Base-by-base conservation (phyloP, 2,888 invertebrate genomes). In the Cosmia pyralina region DNA sequence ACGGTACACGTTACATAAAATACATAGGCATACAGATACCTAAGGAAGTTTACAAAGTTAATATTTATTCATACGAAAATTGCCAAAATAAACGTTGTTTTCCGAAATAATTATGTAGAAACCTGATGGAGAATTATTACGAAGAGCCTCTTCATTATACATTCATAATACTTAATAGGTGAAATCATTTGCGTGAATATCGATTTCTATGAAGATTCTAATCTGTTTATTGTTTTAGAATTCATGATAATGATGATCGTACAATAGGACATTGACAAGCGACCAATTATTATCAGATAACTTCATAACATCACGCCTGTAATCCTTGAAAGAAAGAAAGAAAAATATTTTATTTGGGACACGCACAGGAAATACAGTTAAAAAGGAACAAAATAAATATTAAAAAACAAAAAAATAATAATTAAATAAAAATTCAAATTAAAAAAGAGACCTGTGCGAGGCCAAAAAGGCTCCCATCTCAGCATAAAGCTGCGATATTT, bases 31-130 rank as follows among this genome's bases (percentile, higher is more conserved):
- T 68, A 55, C 55, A 15, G n/a, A 58, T 59, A 38, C 46, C 4
- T 67, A 46, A 41, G 50, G 19, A 77, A 65, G 52, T 41, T 57
- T 46, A 22, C 57, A 13, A 60, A 67, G 44, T 58, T 34, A 67
- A 69, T 72, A 77, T 82, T 34, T 52, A 72, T 34, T 59, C 4
- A 34, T 46, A 62, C 17, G 28, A 17, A 69, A 60, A 64, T 58
- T 67, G 22, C 28, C 65, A 44, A 52, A 50, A 68, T 28, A 10
- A 41, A 44, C 15, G 38, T 63, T 57, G 44, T 63, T 48, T 66
- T 50, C 8, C 5, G 22, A 58, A 44, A 53, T 38, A 38, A 64
- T 52, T 28, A 59, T 44, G 41, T 55, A 34, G 48, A 69, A 73
- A 72, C 28, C 22, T 75, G 34, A 34, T 19, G 2, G 5, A 34